Percentiles rank a stretch among this genome's conserved stretches.
These are phyloP conservation scores for Gallinago undulata DNA, from an alignment of 2,113 vertebrate species.

Conservation along the genomic window DNA sequence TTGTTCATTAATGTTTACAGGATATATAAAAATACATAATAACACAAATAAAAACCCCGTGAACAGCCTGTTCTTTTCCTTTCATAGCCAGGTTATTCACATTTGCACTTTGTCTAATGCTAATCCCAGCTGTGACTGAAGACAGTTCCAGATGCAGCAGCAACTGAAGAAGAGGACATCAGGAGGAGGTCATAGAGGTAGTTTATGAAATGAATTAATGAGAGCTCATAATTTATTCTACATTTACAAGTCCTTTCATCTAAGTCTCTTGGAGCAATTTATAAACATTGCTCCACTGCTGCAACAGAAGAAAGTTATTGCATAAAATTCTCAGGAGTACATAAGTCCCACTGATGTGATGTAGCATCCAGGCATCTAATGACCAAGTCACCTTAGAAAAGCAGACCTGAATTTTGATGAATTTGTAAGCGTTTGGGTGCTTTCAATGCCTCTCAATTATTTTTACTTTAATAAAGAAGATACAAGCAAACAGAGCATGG, in stretches of 20 bases:
- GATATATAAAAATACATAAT: neutral
- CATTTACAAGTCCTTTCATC: neutral
- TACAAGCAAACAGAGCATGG: neutral
- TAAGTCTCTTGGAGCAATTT: neutral
- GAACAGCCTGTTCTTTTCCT: neutral
- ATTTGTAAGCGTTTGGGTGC: neutral
- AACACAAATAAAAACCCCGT: neutral
- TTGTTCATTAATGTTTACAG: neutral
- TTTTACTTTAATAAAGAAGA: neutral
- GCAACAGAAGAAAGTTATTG: neutral
- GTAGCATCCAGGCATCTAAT: neutral
- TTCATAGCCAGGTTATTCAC: neutral
- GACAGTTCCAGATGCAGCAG: neutral
- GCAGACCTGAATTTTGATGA: neutral
- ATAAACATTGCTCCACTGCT: neutral
- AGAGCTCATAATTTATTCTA: neutral
- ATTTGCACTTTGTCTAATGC: neutral
- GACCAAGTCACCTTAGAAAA: neutral
- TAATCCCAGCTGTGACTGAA: neutral
- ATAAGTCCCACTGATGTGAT: rapidly evolving
- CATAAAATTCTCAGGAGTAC: neutral
- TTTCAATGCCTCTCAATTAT: neutral
- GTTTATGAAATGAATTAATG: slow-evolving; percentile 10
- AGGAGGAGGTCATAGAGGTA: neutral
- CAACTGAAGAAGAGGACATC: neutral